A percentile compares a stretch with the other conserved stretches of the same genome.
Conservation (phyloP, 2,888 invertebrate genomes). For the Pterostichus niger region DNA sequence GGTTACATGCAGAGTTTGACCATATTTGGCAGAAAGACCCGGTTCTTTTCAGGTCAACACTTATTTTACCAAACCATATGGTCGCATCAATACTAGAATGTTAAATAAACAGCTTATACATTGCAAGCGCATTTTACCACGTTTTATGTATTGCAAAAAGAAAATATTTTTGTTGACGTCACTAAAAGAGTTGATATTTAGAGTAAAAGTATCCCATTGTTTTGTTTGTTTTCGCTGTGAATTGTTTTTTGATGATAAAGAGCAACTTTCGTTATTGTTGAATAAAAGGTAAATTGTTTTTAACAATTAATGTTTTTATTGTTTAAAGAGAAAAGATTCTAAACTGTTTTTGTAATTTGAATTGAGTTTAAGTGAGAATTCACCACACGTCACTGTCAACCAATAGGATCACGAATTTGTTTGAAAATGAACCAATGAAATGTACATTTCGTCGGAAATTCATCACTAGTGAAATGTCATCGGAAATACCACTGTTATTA, state of each 20-base stretch:
- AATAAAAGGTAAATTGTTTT: slow-evolving; percentile 1
- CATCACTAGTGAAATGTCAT: too few species aligned
- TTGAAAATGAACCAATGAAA: too few species aligned
- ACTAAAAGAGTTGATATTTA: background rate
- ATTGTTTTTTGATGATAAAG: slow-evolving; percentile 10
- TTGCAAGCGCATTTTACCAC: background rate
- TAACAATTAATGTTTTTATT: slow-evolving; percentile 26
- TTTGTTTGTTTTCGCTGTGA: slow-evolving; percentile 8
- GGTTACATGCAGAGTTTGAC: slow-evolving; percentile 35
- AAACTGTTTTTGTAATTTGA: slow-evolving; percentile 8
- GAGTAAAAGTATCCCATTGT: slow-evolving; percentile 28
- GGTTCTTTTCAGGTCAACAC: slow-evolving; percentile 61
- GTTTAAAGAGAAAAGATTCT: slow-evolving; percentile 4
- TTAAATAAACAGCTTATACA: slow-evolving; percentile 42
- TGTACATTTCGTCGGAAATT: too few species aligned
- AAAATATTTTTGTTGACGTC: slow-evolving; percentile 8
- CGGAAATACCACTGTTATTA: too few species aligned
- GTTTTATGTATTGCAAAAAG: background rate
- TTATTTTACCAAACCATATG: slow-evolving; percentile 59
- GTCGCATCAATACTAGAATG: slow-evolving; percentile 44
- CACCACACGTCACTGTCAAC: too few species aligned
- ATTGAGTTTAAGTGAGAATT: slow-evolving; percentile 1
- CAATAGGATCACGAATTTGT: too few species aligned
- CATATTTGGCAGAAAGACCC: slow-evolving; percentile 59
- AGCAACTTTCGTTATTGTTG: slow-evolving; percentile 21